Conservation (phyloP, 2,888 invertebrate genomes). For the Bibio marci region DNA sequence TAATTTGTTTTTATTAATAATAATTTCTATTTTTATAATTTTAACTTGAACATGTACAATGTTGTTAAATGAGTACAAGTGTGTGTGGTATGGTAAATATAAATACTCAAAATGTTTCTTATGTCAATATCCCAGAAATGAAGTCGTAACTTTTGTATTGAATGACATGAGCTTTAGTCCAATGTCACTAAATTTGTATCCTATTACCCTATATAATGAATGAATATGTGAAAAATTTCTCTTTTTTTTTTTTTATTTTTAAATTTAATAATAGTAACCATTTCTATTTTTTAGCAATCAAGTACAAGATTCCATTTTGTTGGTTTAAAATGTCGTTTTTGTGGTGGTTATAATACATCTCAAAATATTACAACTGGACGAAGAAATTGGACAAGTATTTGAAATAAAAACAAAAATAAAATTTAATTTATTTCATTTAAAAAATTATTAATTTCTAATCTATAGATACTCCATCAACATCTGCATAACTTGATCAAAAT, state of each 20-base stretch:
- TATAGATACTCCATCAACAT: slow-evolving; percentile 19
- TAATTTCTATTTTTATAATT: neutral
- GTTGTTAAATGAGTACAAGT: neutral
- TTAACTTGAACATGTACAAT: neutral
- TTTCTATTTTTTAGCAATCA: slow-evolving; percentile 55
- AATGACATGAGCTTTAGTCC: too few relatives aligned
- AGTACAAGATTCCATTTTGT: slow-evolving; percentile 74
- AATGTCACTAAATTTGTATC: too few relatives aligned
- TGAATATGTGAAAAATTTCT: too few relatives aligned
- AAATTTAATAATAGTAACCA: too few relatives aligned
- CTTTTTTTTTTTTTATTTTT: too few relatives aligned
- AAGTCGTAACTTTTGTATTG: too few relatives aligned
- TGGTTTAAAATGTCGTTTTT: slow-evolving; percentile 68
- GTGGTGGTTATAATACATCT: slow-evolving; percentile 85
- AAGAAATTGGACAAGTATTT: slow-evolving; percentile 18
- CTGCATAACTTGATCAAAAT: slow-evolving; percentile 18
- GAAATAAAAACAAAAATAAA: neutral
- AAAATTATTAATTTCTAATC: slow-evolving; percentile 2
- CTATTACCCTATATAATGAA: too few relatives aligned
- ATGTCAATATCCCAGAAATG: too few relatives aligned
- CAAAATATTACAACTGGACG: slow-evolving; percentile 35
- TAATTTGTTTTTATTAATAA: slow-evolving; percentile 20
- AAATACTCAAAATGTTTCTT: too few relatives aligned
- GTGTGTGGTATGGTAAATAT: neutral
- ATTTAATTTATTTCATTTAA: neutral